Conservation (phyloP, 2,888 invertebrate genomes). For the Pharmacophagus antenor region DNA sequence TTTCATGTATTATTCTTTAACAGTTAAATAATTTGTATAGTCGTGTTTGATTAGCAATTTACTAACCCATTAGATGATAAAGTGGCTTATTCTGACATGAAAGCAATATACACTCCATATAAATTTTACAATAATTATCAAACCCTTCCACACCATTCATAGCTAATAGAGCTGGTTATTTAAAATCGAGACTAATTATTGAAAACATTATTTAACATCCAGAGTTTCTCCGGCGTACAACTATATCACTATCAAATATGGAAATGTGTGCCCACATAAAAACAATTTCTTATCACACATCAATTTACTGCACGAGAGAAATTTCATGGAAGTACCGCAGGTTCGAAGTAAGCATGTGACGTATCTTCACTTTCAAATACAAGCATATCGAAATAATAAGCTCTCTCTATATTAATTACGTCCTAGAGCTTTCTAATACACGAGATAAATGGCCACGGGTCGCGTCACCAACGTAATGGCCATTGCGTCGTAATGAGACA, state of each 20-base stretch:
- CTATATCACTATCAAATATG: slow-evolving; percentile 38
- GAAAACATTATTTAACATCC: slow-evolving; percentile 21
- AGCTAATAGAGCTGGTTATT: slow-evolving; percentile 14
- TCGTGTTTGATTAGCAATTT: no score
- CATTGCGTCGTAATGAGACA: slow-evolving; percentile 55
- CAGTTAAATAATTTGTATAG: no score
- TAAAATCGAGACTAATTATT: slow-evolving; percentile 24
- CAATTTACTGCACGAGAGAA: slow-evolving; percentile 47
- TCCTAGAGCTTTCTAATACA: slow-evolving; percentile 65
- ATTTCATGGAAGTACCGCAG: slow-evolving; percentile 70
- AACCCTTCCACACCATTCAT: slow-evolving; percentile 13
- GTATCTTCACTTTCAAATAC: slow-evolving; percentile 49
- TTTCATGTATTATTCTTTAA: no score
- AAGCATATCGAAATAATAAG: slow-evolving; percentile 68
- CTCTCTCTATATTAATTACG: slow-evolving; percentile 74
- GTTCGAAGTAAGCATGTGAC: slow-evolving; percentile 52
- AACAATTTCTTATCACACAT: slow-evolving; percentile 47
- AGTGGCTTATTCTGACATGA: neutral
- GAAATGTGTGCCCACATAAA: slow-evolving; percentile 32
- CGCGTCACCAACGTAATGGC: slow-evolving; percentile 49
- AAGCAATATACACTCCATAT: slow-evolving; percentile 2
- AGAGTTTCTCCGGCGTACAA: slow-evolving; percentile 29
- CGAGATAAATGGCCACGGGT: slow-evolving; percentile 59
- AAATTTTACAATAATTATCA: slow-evolving; percentile 11
- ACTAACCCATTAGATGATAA: neutral